Percentiles rank a stretch among this genome's conserved stretches.
phyloP scores from a whole-genome alignment of 2,113 vertebrate genomes.

The Struthio camelus region DNA sequence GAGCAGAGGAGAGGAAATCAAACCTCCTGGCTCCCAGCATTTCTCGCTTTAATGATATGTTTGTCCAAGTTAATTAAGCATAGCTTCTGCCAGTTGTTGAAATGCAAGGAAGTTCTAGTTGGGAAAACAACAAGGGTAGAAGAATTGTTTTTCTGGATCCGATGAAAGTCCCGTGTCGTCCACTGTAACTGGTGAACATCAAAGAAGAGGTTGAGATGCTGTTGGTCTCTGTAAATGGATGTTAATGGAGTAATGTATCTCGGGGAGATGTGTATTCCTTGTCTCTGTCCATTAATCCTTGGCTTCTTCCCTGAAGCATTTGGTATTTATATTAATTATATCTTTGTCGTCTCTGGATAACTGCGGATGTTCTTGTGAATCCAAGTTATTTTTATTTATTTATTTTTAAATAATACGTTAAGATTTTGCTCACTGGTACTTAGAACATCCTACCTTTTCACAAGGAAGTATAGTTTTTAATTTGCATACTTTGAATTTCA shows the following conservation, averaged over 20 bases:
- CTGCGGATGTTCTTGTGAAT: not conserved
- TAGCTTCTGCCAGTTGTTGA: not conserved
- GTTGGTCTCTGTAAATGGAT: constrained; percentile 43
- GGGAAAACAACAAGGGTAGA: not conserved
- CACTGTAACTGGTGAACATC: not conserved
- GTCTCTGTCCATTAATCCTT: constrained; percentile 39
- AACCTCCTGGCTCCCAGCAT: not conserved
- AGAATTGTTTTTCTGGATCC: not conserved
- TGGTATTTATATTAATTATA: constrained; percentile 31
- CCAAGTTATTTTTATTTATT: too few relatives aligned
- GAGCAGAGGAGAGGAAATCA: not conserved
- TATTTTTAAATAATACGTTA: not conserved
- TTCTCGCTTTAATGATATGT: not conserved
- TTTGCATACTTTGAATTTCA: not conserved
- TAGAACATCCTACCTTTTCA: not conserved
- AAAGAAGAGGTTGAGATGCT: not conserved
- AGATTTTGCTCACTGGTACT: not conserved
- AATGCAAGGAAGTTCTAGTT: not conserved
- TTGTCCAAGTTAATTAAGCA: not conserved
- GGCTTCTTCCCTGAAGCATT: constrained; percentile 27
- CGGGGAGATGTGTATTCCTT: not conserved
- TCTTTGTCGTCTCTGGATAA: not conserved
- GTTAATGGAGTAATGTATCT: constrained; percentile 9
- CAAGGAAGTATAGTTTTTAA: not conserved
- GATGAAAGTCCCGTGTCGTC: not conserved